These are phyloP conservation scores for Catalaphyllia jardinei DNA, from an alignment of 64 coral and sea anemone genomes.

Conservation along the genomic window DNA sequence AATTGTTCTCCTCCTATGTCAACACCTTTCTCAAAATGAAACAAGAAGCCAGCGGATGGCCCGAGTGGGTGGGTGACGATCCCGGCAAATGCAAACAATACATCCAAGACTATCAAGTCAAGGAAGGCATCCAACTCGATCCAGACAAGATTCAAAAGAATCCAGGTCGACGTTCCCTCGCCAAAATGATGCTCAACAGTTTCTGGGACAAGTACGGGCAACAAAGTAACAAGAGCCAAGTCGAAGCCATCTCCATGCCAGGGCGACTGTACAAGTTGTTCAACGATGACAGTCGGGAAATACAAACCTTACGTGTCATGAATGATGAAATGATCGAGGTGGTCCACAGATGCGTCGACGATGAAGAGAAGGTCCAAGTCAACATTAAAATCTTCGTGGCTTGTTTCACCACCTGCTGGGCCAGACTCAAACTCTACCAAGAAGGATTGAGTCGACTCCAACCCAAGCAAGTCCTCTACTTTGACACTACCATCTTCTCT, in stretches of 20 bases:
- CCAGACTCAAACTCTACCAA: slow-evolving; percentile 34
- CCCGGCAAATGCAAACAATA: background rate
- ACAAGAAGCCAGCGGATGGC: slow-evolving; percentile 36
- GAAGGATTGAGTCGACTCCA: background rate
- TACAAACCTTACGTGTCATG: background rate
- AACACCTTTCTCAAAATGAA: background rate
- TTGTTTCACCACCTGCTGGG: slow-evolving; percentile 39
- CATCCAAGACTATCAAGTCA: background rate
- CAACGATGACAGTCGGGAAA: background rate
- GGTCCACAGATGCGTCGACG: background rate
- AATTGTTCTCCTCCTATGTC: slow-evolving; percentile 14
- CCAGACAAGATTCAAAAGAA: slow-evolving; percentile 36
- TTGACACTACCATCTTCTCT: too few relatives aligned
- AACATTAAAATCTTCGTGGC: slow-evolving; percentile 52
- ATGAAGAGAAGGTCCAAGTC: too few relatives aligned
- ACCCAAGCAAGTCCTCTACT: background rate
- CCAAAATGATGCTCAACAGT: slow-evolving; percentile 36
- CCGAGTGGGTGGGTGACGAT: background rate
- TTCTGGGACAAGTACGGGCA: slow-evolving; percentile 34
- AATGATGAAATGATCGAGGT: too few relatives aligned
- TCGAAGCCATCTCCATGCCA: background rate
- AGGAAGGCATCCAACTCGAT: background rate
- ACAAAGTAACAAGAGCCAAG: background rate
- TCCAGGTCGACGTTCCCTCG: slow-evolving; percentile 21
- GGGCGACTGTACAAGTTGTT: background rate